A percentile compares a stretch with the other conserved stretches of the same genome.
Evolutionary conservation across 1,140 invertebrate genomes (phyloP).

Genomic region (Drosophila trapezifrons): DNA sequence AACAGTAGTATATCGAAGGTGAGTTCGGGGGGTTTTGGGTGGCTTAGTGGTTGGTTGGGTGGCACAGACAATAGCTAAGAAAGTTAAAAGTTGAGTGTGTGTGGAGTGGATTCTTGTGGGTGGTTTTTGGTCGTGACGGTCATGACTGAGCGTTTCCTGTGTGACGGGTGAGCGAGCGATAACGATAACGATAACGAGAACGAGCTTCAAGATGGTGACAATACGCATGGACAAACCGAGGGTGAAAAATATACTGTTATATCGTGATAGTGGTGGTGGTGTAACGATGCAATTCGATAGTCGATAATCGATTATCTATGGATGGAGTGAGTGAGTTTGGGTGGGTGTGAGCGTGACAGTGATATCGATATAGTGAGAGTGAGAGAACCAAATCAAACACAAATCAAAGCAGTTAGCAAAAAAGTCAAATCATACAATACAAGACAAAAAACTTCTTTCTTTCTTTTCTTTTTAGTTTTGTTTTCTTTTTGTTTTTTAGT

Average conservation of each 20-base stretch:
- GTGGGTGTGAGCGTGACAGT: slow-evolving; percentile 15
- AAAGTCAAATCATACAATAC: slow-evolving; percentile 69
- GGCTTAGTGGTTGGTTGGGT: slow-evolving; percentile 9
- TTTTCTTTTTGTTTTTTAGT: background rate
- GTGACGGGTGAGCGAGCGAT: slow-evolving; percentile 50
- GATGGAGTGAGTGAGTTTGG: slow-evolving; percentile 20
- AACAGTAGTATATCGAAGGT: slow-evolving; percentile 54
- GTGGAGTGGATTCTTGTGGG: slow-evolving; percentile 39
- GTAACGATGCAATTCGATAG: slow-evolving; percentile 19
- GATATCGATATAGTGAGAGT: slow-evolving; percentile 39
- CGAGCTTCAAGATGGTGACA: slow-evolving; percentile 50
- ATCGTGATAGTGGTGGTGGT: slow-evolving; percentile 6
- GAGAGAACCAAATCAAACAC: slow-evolving; percentile 66
- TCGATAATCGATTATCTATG: slow-evolving; percentile 29
- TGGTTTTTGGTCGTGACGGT: slow-evolving; percentile 39
- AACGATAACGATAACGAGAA: slow-evolving; percentile 54
- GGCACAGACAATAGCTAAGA: slow-evolving; percentile 40
- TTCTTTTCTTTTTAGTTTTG: slow-evolving; percentile 41
- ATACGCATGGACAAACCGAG: slow-evolving; percentile 44
- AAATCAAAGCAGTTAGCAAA: slow-evolving; percentile 77
- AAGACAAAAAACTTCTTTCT: slow-evolving; percentile 72
- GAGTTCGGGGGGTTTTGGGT: slow-evolving; percentile 16
- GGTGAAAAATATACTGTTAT: slow-evolving; percentile 39
- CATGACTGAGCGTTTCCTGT: slow-evolving; percentile 48
- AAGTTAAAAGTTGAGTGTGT: slow-evolving; percentile 39